Evolutionary conservation across 2,888 invertebrate species (phyloP).

Genomic region (Lycaena phlaeas): DNA sequence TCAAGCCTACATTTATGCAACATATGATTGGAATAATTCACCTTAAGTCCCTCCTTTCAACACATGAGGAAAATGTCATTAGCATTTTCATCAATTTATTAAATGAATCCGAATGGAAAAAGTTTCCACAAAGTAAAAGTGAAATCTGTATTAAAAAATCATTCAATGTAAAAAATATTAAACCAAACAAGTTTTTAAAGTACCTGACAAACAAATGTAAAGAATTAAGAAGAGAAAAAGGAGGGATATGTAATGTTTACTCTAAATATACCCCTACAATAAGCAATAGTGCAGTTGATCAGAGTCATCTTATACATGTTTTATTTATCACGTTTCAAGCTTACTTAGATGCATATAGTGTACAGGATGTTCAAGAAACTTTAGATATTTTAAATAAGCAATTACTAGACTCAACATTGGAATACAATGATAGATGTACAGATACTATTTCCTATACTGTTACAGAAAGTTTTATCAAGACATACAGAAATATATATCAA

Average conservation of each 20-base stretch:
- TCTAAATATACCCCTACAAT: conserved; percentile 27
- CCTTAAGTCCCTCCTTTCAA: conserved; percentile 30
- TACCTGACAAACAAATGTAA: conserved; percentile 31
- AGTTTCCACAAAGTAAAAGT: conserved; percentile 23
- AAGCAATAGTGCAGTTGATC: conserved; percentile 17
- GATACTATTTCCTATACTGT: conserved; percentile 32
- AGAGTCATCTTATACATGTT: conserved; percentile 33
- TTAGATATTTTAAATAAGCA: conserved; percentile 38
- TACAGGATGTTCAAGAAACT: conserved; percentile 39
- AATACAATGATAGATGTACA: conserved; percentile 7
- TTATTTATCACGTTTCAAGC: conserved; percentile 46
- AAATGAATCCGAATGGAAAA: conserved; percentile 31
- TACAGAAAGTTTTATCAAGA: conserved; percentile 42
- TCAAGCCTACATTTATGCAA: conserved; percentile 50
- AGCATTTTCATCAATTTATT: conserved; percentile 36
- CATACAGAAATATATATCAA: conserved; percentile 40
- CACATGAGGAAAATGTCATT: conserved; percentile 35
- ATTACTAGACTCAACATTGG: conserved; percentile 14
- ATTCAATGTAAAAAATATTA: conserved; percentile 24
- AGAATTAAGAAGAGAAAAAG: conserved; percentile 8
- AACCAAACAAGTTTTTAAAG: conserved; percentile 28
- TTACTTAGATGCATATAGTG: conserved; percentile 46
- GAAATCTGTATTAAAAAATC: conserved; percentile 15
- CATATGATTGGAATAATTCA: conserved; percentile 37
- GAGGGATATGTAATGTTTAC: conserved; percentile 20